Base-by-base conservation (phyloP, 1,140 invertebrate genomes). In the Eciton burchellii region DNA sequence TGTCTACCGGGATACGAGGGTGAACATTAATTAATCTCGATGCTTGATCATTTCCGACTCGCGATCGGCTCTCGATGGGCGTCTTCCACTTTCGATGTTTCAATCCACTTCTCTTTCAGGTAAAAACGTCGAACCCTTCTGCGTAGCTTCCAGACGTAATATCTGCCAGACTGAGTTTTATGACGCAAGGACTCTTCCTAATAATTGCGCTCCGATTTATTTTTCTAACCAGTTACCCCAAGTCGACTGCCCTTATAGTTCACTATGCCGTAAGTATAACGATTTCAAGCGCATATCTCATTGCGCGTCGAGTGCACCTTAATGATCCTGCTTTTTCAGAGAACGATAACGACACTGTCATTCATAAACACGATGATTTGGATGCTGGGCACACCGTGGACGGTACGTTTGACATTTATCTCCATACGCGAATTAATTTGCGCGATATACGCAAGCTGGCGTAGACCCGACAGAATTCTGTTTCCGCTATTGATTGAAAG, bases 191-290 rank as follows among this genome's bases (percentile, higher is more conserved):
- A 21, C 65, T 3, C 49, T 92, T 66, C 26, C 45, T 19, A 1
- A 85, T 0, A 89, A 90, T 0, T 92, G 92, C n/a, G 77, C 63
- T 6, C 91, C 91, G 6, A 68, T 87, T 19, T 92, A 68, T 49
- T 86, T 89, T 29, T 8, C 4, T 6, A 0, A 0, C 5, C 87
- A 91, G 59, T 24, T 60, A 0, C 89, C 87, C 3, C 57, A 65
- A 41, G 85, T 52, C 0, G 56, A 60, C n/a, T 92, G 92, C 45
- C 82, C 8, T 24, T 19, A 82, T 0, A 0, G 4, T 3, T 70
- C 26, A 14, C 86, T 84, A 91, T 93, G 92, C 43, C 88, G 91
- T 92, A 70, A 91, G 92, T 90, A 82, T 19, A 4, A 81, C n/a
- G 24, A 24, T 60, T 9, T 21, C 12, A 5, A 2, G 12, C 11